Evolutionary conservation across 2,888 invertebrate species (phyloP).

Genomic region (Tethea ocularis): DNA sequence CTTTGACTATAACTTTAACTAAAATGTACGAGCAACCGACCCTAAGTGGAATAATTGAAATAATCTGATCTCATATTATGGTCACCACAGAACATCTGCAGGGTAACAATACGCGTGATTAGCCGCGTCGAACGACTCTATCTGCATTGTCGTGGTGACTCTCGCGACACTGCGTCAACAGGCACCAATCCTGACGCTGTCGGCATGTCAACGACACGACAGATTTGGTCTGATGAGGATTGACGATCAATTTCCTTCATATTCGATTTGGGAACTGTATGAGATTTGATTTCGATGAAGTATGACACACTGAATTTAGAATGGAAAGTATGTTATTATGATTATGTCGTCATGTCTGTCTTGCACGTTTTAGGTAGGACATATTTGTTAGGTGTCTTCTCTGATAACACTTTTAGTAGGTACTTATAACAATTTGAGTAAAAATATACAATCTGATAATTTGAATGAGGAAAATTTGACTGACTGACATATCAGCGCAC

Average conservation of each 20-base stretch:
- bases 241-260: background rate
- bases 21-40: too few species aligned
- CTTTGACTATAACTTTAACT: too few species aligned
- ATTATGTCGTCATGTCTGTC: too few species aligned
- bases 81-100: constrained; percentile 47
- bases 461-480: too few species aligned
- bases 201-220: constrained; percentile 6
- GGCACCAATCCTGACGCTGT: constrained; percentile 28
- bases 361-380: too few species aligned
- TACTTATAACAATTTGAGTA: too few species aligned
- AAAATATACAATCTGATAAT: too few species aligned
- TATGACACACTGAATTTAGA: background rate
- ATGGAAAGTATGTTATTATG: background rate
- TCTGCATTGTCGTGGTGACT: constrained; percentile 28
- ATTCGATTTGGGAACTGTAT: background rate
- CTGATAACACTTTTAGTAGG: too few species aligned
- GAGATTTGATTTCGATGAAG: background rate
- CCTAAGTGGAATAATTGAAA: too few species aligned
- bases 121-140: constrained; percentile 60
- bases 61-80: constrained; percentile 5
- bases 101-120: constrained; percentile 71
- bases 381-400: too few species aligned
- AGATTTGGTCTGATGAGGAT: background rate
- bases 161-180: constrained; percentile 26
- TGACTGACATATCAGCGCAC: too few species aligned